Base-by-base conservation (phyloP, 2,113 vertebrate species). In the Tilapia sparmanii region DNA sequence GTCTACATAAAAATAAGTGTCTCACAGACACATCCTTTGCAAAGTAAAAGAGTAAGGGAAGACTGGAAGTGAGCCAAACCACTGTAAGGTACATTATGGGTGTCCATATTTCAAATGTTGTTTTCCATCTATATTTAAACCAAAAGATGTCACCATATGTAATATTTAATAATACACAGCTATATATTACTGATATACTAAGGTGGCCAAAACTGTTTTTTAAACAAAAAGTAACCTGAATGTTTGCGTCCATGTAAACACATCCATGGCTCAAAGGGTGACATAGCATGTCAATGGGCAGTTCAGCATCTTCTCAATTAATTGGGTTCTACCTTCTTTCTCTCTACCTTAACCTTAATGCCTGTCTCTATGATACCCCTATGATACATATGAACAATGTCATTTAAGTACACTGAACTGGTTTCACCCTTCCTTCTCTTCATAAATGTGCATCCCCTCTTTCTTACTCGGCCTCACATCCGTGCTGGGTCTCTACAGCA, bases 81-180 rank as follows among this genome's bases (percentile, higher is more conserved):
- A 13, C 63, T 38, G 33, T 38, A 38, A 73, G n/a, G 38, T n/a
- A 53, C 7, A 18, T 50, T 50, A 50, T 16, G 47, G 45, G 15
- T 50, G 47, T 71, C n/a, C 38, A 73, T 73, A 16, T 71, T 71
- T 71, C 66, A 71, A 0, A 42, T 71, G n/a, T 71, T 71, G 63
- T 55, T 22, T 55, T 24, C 53, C 10, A 55, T 55, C n/a, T 24
- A 71, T 68, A 68, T 38, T 40, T 68, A 68, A 68, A 68, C 63
- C 33, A 68, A 68, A 68, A 11, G 0, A n/a, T 68, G 1, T 22
- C 19, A 40, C 0, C 11, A n/a, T n/a, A 68, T 68, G 33, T 1
- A 8, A 4, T 68, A 68, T 0, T 22, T 38, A 40, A 71, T 9
- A 71, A 42, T 71, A 42, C 38, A 24, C 12, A 40, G 66, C 0